phyloP scores from a whole-genome alignment of 2,888 invertebrate species.

The Pegoplata infirma region DNA sequence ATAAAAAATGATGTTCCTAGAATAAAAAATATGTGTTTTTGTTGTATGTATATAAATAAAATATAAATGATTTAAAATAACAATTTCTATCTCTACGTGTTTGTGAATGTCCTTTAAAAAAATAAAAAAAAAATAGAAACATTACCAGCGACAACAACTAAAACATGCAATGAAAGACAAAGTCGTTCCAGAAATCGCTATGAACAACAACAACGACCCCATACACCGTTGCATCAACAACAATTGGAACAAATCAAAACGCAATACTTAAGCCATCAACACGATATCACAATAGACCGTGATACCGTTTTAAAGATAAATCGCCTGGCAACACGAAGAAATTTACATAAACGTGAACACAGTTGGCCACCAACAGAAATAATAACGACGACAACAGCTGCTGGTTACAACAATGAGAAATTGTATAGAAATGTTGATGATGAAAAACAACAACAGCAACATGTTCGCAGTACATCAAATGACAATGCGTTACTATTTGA shows the following conservation, averaged over 20 bases:
- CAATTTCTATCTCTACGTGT: slow-evolving; percentile 58
- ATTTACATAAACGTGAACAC: slow-evolving; percentile 73
- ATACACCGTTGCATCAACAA: slow-evolving; percentile 70
- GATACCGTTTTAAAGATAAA: slow-evolving; percentile 77
- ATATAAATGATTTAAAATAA: slow-evolving; percentile 21
- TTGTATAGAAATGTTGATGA: slow-evolving; percentile 18
- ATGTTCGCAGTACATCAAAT: slow-evolving; percentile 67
- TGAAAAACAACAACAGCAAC: slow-evolving; percentile 37
- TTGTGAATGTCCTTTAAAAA: slow-evolving; percentile 60
- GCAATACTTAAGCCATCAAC: slow-evolving; percentile 72
- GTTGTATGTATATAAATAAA: slow-evolving; percentile 6
- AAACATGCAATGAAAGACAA: slow-evolving; percentile 67
- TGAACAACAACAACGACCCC: slow-evolving; percentile 64
- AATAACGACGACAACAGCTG: neutral
- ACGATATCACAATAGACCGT: slow-evolving; percentile 75
- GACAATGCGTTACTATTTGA: slow-evolving; percentile 70
- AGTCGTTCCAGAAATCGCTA: slow-evolving; percentile 74
- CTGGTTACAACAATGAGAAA: too few relatives aligned
- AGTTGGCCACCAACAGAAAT: slow-evolving; percentile 75
- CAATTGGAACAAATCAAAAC: slow-evolving; percentile 73
- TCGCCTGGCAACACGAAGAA: slow-evolving; percentile 74
- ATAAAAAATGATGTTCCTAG: slow-evolving; percentile 40
- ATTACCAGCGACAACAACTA: neutral
- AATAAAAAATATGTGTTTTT: slow-evolving; percentile 24
- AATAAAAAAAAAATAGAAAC: slow-evolving; percentile 33